Base-by-base conservation (phyloP, 1,140 invertebrate genomes). In the Asbolus verrucosus region DNA sequence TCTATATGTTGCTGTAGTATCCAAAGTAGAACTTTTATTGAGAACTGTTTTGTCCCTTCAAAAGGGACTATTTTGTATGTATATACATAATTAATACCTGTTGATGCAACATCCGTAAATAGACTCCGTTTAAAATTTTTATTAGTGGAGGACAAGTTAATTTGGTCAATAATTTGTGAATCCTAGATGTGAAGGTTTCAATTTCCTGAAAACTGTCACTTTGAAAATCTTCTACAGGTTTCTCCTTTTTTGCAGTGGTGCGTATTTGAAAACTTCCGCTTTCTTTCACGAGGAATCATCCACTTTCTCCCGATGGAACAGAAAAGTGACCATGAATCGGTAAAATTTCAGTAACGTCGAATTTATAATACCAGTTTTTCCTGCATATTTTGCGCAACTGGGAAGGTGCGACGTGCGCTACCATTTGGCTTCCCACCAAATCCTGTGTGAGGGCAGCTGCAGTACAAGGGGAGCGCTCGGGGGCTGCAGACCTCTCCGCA, bases 401-500 rank as follows among this genome's bases (percentile, higher is more conserved):
- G 3, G 14, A 15, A n/a, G 30, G 27, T 65, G 60, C 43, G 67
- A 16, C 67, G 36, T 69, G 60, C 60, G 60, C 67, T 9, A 69
- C 39, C 67, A 33, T 36, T 69, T 69, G 39, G 30, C 67, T 68
- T 62, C 27, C 67, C 60, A 27, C 60, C 67, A 63, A 65, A 50
- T 63, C 41, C 50, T 30, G 43, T 50, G 41, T 69, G 67, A 36
- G 63, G 70, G 70, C 65, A 65, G 50, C 76, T 74, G 78, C 78
- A 79, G 78, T 79, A 76, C 75, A 78, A 74, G 78, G 78, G 78
- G 76, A 75, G 71, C 74, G 68, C 73, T 75, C 74, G 75, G 78
- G 78, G 78, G 78, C 74, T 78, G 78, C 76, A 79, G 78, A 73
- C 74, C 73, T 78, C 74, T 77, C 76, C 78, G 78, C 78, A 78